Conservation (phyloP, 2,113 vertebrate species). For the Ptilorrhoa leucosticta region DNA sequence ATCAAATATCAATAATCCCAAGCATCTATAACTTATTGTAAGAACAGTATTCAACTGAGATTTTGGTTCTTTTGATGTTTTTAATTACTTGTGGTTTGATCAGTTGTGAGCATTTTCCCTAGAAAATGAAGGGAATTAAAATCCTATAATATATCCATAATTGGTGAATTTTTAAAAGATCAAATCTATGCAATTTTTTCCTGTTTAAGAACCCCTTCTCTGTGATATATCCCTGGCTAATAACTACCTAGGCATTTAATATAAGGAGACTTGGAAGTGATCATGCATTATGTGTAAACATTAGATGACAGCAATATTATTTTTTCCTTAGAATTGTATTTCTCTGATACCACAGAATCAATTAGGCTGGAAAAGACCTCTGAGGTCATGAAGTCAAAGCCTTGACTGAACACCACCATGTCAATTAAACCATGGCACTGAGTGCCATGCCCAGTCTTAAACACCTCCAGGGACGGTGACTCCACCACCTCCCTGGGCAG, state of each 20-base stretch:
- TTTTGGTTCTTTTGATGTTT: background rate
- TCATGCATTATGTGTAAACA: accelerated
- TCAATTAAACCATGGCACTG: background rate
- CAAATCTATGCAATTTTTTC: background rate
- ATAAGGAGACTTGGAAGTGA: background rate
- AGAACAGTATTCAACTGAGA: background rate
- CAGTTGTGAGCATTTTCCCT: background rate
- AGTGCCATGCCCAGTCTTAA: background rate
- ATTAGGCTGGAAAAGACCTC: background rate
- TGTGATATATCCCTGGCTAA: accelerated
- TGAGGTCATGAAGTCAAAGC: background rate
- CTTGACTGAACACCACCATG: background rate
- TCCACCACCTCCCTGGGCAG: background rate
- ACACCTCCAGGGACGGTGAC: background rate
- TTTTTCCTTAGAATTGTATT: background rate
- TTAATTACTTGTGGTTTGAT: background rate
- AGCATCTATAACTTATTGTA: background rate
- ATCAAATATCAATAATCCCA: background rate
- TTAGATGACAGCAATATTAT: background rate
- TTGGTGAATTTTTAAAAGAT: background rate
- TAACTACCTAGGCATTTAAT: background rate
- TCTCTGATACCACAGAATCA: background rate
- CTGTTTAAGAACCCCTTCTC: too few species aligned
- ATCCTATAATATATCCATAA: too few species aligned
- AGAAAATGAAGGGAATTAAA: background rate